These are phyloP conservation scores for Palythoa heliodiscus DNA, from an alignment of 92 coral and sea anemone genomes.

Conservation along the genomic window DNA sequence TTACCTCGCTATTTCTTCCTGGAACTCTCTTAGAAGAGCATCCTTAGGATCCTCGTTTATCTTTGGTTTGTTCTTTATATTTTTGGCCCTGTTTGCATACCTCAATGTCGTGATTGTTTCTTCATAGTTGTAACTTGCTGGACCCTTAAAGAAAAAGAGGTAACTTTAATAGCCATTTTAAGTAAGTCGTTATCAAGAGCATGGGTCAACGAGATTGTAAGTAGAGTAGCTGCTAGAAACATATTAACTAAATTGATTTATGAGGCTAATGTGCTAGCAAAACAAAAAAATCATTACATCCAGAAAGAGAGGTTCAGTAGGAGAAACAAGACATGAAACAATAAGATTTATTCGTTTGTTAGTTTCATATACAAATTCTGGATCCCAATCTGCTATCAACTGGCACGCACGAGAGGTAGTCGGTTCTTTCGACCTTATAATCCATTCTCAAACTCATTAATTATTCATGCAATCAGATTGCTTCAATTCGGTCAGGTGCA, in stretches of 20 bases:
- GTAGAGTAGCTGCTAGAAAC: no score
- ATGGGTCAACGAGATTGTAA: neutral
- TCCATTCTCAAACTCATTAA: no score
- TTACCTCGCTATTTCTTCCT: slow-evolving; percentile 95
- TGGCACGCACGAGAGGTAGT: no score
- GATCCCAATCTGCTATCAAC: no score
- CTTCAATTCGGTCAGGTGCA: no score
- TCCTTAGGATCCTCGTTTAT: slow-evolving; percentile 99
- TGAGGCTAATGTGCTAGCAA: neutral
- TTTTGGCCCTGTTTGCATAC: slow-evolving; percentile 98
- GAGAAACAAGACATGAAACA: no score
- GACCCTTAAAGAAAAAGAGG: slow-evolving; percentile 66
- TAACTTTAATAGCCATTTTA: neutral
- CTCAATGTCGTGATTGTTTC: slow-evolving; percentile 94
- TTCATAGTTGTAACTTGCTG: slow-evolving; percentile 98
- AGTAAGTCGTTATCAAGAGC: neutral
- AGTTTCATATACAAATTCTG: no score
- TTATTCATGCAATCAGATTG: no score
- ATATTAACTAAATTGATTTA: no score
- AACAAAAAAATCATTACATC: neutral
- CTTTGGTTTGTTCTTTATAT: slow-evolving; percentile 97
- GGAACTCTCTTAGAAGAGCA: slow-evolving; percentile 97
- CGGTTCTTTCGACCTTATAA: no score
- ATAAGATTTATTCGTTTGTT: no score
- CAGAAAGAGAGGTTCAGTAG: no score